Evolutionary conservation across 2,113 vertebrate species (phyloP).

Genomic region (Eolophus roseicapilla): DNA sequence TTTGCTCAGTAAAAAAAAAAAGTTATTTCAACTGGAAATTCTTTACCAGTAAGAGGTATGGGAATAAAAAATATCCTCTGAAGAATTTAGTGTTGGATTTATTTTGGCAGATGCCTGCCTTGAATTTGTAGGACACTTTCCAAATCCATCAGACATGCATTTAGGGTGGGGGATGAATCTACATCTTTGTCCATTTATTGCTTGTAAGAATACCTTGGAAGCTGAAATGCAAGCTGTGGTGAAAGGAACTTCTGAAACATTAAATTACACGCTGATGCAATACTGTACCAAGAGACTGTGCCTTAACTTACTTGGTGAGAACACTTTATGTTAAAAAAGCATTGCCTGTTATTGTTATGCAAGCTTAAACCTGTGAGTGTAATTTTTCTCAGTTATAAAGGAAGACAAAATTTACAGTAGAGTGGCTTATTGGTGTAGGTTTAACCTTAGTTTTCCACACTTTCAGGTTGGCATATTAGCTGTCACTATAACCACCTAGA

Average conservation of each 20-base stretch:
- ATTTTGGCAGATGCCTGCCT: background rate
- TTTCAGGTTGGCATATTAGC: background rate
- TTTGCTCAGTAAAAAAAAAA: background rate
- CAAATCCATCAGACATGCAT: background rate
- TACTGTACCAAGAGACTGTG: background rate
- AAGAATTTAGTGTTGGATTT: background rate
- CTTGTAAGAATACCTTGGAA: background rate
- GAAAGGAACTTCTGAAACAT: background rate
- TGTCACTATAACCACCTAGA: background rate
- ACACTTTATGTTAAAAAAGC: background rate
- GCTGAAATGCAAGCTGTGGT: background rate
- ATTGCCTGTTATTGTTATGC: background rate
- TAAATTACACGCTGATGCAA: background rate
- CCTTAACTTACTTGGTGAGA: background rate
- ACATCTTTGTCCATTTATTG: background rate
- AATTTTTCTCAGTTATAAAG: background rate
- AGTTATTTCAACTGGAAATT: background rate
- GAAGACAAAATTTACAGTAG: background rate
- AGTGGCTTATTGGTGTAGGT: background rate
- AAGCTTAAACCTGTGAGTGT: background rate
- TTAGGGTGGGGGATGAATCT: background rate
- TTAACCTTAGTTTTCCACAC: background rate
- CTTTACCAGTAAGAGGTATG: background rate
- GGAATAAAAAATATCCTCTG: background rate
- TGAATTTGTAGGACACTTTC: background rate